Base-by-base conservation (phyloP, 2,113 vertebrate genomes). In the Argyrosomus japonicus region DNA sequence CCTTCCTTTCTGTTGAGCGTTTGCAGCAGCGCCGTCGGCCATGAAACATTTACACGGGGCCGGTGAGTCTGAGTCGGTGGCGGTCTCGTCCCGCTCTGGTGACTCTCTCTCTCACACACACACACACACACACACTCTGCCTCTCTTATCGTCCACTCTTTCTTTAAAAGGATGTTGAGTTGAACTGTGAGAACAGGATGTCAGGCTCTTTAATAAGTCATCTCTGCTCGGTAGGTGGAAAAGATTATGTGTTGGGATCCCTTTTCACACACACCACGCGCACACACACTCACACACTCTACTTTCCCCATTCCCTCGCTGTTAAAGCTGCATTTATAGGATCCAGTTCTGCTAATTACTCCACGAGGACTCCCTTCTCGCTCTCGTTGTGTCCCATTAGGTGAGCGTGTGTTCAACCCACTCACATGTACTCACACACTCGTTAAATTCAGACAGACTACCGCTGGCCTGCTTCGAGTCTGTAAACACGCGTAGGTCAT, bases 361-460 rank as follows among this genome's bases (percentile, higher is more conserved):
- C 86, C 72, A 68, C 65, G 3, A 68, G 82, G 79, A 76, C 83
- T 67, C 50, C 48, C 45, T 54, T 53, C 79, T 56, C 1, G 25
- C 67, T 79, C 62, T 63, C 10, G 1, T 50, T 56, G 68, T 57
- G 77, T 88, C 71, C 77, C 83, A 82, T 81, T 88, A 84, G 77
- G 48, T 62, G 58, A 13, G 71, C 15, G 53, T 54, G 61, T 68
- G 60, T 29, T 50, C 19, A 56, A 45, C 27, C 25, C 12, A 8
- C 77, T 51, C 18, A 27, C 50, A 14, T 45, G 68, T 6, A 8
- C 81, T 72, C 64, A 60, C 85, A 84, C 84, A 74, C 91, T 92
- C 43, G 70, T 93, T 92, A 92, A 93, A 92, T 18, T 89, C 70
- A 72, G 90, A 92, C 91, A 93, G 89, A 87, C 90, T 91, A 82